Percentiles rank a stretch among this genome's conserved stretches.
Conservation (phyloP, 2,113 vertebrate species). For the Laticauda colubrina region DNA sequence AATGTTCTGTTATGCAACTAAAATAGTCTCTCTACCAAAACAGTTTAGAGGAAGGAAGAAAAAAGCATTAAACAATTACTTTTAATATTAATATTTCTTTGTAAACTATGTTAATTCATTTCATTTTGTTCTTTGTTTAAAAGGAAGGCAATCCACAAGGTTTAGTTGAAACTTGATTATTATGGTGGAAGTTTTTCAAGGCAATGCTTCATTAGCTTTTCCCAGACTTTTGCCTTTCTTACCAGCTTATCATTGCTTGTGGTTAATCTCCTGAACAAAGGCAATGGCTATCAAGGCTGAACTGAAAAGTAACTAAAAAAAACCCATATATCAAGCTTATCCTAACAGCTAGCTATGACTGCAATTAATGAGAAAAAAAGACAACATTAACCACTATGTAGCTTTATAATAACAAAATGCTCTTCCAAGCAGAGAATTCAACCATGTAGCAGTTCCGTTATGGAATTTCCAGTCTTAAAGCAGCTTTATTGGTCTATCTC, state of each 20-base stretch:
- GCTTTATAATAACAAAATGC: not conserved
- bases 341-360: not conserved
- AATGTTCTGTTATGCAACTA: not conserved
- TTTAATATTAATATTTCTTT: not conserved
- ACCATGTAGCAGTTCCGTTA: not conserved
- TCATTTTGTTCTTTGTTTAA: not conserved
- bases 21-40: not conserved
- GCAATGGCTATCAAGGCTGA: not conserved
- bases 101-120: not conserved
- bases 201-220: not conserved
- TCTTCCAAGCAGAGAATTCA: not conserved
- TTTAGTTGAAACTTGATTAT: not conserved
- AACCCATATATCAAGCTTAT: not conserved
- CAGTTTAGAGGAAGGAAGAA: not conserved
- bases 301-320: not conserved
- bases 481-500: not conserved
- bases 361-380: not conserved
- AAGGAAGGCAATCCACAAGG: not conserved
- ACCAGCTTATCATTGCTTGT: not conserved
- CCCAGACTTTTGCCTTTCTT: not conserved
- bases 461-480: not conserved
- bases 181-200: not conserved
- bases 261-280: slow-evolving; percentile 1
- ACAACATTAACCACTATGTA: not conserved
- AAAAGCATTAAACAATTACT: not conserved